Evolutionary conservation across 2,797 vertebrate species (phyloP).

Genomic region (Rhinichthys osculus): DNA sequence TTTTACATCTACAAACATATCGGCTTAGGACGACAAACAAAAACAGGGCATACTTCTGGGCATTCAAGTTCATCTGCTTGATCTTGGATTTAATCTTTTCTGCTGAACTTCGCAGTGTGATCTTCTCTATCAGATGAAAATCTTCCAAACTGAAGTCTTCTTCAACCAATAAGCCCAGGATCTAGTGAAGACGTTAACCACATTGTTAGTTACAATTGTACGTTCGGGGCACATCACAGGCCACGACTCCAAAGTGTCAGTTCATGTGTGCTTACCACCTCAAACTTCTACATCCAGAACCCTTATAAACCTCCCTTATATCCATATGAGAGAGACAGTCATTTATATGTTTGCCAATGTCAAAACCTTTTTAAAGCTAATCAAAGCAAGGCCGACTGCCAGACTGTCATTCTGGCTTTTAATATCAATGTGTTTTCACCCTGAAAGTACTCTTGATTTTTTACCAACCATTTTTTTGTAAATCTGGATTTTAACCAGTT

Average conservation of each 20-base stretch:
- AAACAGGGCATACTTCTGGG: slow-evolving; percentile 83
- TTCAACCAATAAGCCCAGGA: slow-evolving; percentile 85
- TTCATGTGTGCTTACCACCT: neutral
- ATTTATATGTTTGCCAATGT: slow-evolving; percentile 39
- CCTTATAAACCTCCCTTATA: neutral
- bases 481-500: neutral
- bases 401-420: neutral
- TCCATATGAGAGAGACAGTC: slow-evolving; percentile 31
- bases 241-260: neutral
- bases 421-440: neutral
- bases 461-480: too few species aligned
- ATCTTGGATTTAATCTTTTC: slow-evolving; percentile 88
- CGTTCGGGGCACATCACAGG: neutral
- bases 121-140: slow-evolving; percentile 91
- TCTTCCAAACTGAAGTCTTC: slow-evolving; percentile 87
- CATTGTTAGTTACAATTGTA: neutral
- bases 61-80: slow-evolving; percentile 84
- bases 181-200: slow-evolving; percentile 72
- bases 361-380: slow-evolving; percentile 44
- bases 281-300: neutral
- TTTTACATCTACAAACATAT: slow-evolving; percentile 23
- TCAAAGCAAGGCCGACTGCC: slow-evolving; percentile 27
- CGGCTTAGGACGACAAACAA: slow-evolving; percentile 23
- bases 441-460: neutral
- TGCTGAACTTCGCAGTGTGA: slow-evolving; percentile 83